Conservation (phyloP, 2,888 invertebrate species). For the Pristionchus exspectatus region DNA sequence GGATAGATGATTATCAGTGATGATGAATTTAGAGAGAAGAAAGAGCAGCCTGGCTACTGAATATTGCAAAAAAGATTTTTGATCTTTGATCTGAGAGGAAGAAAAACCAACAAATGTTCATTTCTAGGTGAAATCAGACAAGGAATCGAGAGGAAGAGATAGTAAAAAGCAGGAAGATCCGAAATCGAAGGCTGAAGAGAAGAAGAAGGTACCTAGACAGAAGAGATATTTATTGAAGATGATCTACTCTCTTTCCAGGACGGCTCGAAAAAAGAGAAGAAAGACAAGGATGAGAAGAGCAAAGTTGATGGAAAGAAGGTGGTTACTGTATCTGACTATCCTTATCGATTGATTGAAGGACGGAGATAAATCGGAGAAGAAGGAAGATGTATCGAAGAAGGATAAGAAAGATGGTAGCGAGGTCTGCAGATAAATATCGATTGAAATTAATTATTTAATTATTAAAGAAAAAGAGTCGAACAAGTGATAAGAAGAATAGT, state of each 20-base stretch:
- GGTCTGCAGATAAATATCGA: background rate
- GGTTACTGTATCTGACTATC: background rate
- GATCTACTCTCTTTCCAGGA: background rate
- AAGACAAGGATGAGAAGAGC: constrained; percentile 25
- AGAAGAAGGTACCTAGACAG: background rate
- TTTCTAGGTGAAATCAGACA: background rate
- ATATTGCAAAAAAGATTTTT: too few relatives aligned
- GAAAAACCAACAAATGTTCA: background rate
- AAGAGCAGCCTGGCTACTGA: too few relatives aligned
- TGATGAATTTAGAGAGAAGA: too few relatives aligned
- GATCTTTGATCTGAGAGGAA: background rate
- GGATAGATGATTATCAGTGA: background rate
- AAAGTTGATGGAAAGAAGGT: constrained; percentile 6
- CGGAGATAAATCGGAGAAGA: constrained; percentile 9
- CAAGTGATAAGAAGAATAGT: constrained; percentile 13
- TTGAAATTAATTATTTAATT: background rate
- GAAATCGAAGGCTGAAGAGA: constrained; percentile 9
- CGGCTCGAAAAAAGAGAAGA: background rate
- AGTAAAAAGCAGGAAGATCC: background rate
- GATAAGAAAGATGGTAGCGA: constrained; percentile 26
- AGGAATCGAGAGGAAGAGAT: background rate
- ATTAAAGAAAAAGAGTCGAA: background rate
- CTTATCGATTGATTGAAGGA: constrained; percentile 38
- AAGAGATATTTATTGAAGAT: background rate
- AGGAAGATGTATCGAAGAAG: constrained; percentile 1